Evolutionary conservation across 1,140 invertebrate species (phyloP), one percentile per base, ranked within the genome.

Genomic region (Sycophaga agraensis): DNA sequence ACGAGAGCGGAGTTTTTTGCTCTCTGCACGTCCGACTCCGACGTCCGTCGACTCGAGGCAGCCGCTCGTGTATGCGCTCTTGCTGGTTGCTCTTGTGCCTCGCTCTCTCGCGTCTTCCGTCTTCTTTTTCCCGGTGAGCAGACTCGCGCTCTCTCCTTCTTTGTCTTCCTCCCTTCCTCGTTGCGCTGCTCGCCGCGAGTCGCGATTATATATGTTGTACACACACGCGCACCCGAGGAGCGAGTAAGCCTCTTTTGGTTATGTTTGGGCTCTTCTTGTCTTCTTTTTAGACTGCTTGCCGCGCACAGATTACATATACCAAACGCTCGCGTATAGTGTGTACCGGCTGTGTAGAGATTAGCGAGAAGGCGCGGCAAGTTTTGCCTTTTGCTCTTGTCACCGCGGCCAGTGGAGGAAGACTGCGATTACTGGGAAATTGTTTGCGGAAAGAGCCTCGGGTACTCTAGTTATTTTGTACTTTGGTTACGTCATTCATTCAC

Each of bases 171-270:
- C n/a, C 24, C 45, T 40, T 53, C 34, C 50, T n/a, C 17, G 8
- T 43, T n/a, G 28, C 26, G 5, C 16, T 31, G 11, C 11, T 6
- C n/a, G 4, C 48, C n/a, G n/a, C 4, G 22, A 8, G 9, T 37
- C 19, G n/a, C n/a, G n/a, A n/a, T n/a, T n/a, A n/a, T n/a, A n/a
- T n/a, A n/a, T n/a, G n/a, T 21, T 14, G 31, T 50, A 34, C 39
- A 43, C n/a, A 49, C 40, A 16, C 53, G 26, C 46, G 24, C 26
- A n/a, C 35, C n/a, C n/a, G n/a, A n/a, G n/a, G n/a, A n/a, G n/a
- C n/a, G n/a, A n/a, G 19, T 37, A 21, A 46, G 42, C 55, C 45
- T 49, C 43, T 58, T 58, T 58, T 58, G 55, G 55, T 58, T 58
- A 58, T 58, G 45, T 58, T 48, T 39, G 12, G n/a, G n/a, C n/a